Conservation (phyloP, 2,113 vertebrate genomes). For the Agelaius phoeniceus region DNA sequence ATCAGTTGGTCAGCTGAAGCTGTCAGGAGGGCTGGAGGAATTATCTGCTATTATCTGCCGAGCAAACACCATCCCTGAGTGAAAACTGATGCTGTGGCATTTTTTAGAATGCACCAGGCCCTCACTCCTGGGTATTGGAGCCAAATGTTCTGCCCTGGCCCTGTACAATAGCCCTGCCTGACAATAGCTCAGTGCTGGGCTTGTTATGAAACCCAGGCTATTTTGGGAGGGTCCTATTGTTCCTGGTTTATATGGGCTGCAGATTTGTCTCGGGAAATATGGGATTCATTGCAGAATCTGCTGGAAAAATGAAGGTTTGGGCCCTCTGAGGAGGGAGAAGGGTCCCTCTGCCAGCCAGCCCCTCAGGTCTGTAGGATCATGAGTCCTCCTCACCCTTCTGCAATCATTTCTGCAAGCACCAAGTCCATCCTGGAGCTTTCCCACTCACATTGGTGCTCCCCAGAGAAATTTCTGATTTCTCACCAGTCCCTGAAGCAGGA, state of each 20-base stretch:
- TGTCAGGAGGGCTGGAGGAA: slow-evolving; percentile 44
- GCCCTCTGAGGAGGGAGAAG: not conserved
- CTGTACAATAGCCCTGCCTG: slow-evolving; percentile 33
- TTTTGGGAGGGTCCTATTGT: slow-evolving; percentile 64
- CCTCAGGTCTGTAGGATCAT: not conserved
- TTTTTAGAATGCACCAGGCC: slow-evolving; percentile 10
- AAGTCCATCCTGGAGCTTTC: not conserved
- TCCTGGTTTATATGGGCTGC: slow-evolving; percentile 30
- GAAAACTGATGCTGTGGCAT: slow-evolving; percentile 45
- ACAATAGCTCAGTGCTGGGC: slow-evolving; percentile 44
- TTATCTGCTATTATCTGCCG: slow-evolving; percentile 51
- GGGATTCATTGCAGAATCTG: not conserved
- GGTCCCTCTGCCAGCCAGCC: not conserved
- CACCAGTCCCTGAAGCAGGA: not conserved
- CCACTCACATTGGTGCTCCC: not conserved
- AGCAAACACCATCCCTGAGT: slow-evolving; percentile 13
- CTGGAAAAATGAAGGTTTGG: slow-evolving; percentile 1
- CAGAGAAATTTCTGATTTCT: not conserved
- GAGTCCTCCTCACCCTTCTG: not conserved
- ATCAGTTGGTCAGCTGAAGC: slow-evolving; percentile 44
- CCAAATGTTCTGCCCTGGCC: slow-evolving; percentile 56
- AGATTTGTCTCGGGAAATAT: not conserved
- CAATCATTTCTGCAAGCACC: not conserved
- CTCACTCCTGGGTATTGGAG: not conserved
- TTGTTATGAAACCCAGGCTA: slow-evolving; percentile 60